Evolutionary conservation across 1,140 invertebrate genomes (phyloP).

Genomic region (Oppia nitens): DNA sequence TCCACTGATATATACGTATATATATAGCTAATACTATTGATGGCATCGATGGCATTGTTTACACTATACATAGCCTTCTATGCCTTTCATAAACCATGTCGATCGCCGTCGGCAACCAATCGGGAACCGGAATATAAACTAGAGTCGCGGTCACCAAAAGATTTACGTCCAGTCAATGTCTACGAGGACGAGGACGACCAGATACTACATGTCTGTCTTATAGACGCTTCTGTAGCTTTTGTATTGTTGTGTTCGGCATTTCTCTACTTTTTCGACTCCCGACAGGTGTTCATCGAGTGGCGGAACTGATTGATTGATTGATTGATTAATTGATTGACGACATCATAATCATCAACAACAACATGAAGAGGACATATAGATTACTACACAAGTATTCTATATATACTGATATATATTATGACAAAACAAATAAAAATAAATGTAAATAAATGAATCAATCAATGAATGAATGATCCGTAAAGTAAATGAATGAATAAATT

Average conservation of each 20-base stretch:
- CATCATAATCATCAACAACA: too few relatives aligned
- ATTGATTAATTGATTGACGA: too few relatives aligned
- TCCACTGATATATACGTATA: background rate
- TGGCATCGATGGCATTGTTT: constrained; percentile 7
- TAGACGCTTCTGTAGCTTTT: constrained; percentile 1
- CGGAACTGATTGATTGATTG: constrained; percentile 6
- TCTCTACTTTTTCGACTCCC: constrained; percentile 13
- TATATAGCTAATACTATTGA: constrained; percentile 4
- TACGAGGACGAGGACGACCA: constrained; percentile 11
- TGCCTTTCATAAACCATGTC: constrained; percentile 8
- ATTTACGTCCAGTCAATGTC: constrained; percentile 6
- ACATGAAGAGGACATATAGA: too few relatives aligned
- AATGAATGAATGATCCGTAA: too few relatives aligned
- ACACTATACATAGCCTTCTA: constrained; percentile 3
- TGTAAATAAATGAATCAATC: too few relatives aligned
- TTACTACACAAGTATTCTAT: too few relatives aligned
- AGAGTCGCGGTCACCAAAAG: constrained; percentile 4
- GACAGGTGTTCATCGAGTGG: constrained; percentile 12
- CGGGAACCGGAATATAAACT: background rate
- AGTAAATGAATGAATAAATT: too few relatives aligned
- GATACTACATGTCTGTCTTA: background rate
- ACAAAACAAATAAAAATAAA: too few relatives aligned
- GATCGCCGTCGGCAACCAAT: background rate
- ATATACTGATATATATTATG: too few relatives aligned
- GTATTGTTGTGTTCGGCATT: constrained; percentile 6